Percentiles rank a stretch among this genome's conserved stretches.
Evolutionary conservation across 1,140 invertebrate species (phyloP).

Genomic region (Ips typographus): DNA sequence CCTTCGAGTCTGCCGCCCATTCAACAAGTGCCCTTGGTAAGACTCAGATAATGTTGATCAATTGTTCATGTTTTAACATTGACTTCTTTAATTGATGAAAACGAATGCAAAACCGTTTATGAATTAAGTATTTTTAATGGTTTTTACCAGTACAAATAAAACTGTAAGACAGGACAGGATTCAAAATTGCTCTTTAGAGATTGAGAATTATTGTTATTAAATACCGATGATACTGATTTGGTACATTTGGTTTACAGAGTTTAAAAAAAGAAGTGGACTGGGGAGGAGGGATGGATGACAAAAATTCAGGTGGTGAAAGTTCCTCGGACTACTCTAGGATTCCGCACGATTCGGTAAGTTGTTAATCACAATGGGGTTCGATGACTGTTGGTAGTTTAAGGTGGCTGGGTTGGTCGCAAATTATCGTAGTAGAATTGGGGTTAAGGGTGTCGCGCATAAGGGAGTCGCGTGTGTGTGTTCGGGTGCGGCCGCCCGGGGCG

Average conservation of each 20-base stretch:
- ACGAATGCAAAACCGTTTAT: neutral
- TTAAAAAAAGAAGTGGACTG: conserved; percentile 87
- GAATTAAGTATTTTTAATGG: no score
- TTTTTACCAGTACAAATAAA: no score
- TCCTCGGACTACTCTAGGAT: conserved; percentile 72
- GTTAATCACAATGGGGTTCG: neutral
- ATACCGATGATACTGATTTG: neutral
- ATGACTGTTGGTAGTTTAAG: neutral
- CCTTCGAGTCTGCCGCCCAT: conserved; percentile 78
- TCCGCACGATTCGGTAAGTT: conserved; percentile 80
- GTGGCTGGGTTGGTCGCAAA: no score
- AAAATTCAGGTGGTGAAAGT: conserved; percentile 70
- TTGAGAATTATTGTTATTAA: no score
- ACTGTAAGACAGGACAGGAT: no score
- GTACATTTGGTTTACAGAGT: conserved; percentile 61
- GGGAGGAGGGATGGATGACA: conserved; percentile 79
- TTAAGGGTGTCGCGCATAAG: no score
- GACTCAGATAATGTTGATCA: conserved; percentile 35
- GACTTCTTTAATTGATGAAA: conserved; percentile 1
- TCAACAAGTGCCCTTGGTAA: conserved; percentile 83
- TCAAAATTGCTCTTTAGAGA: no score
- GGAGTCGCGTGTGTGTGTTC: conserved; percentile 32
- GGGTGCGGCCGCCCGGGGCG: conserved; percentile 32
- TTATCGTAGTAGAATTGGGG: no score
- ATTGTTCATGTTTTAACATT: neutral